Base-by-base conservation (phyloP, 2,888 invertebrate genomes). In the Eilema depressum region DNA sequence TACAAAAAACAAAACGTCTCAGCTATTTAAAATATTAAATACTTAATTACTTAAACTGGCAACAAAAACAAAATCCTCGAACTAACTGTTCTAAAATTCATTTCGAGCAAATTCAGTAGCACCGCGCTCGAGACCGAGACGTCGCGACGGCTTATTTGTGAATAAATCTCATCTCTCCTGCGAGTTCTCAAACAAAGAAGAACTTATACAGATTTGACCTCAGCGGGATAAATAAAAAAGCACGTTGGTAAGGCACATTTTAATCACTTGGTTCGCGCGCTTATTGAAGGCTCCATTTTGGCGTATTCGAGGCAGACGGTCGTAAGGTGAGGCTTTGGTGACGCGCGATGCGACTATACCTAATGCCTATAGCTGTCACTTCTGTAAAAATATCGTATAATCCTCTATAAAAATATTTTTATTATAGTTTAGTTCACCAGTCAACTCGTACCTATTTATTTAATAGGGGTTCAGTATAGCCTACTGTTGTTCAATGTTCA, bases 271-370 rank as follows among this genome's bases (percentile, higher is more conserved):
- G 69, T 70, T 80, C 79, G 63, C 78, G 79, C 79, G 67, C 74
- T 74, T 83, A 83, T 83, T 85, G 87, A 87, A 82, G 84, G 79
- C 85, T 86, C 83, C 84, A 86, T 87, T 86, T 85, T 79, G 82
- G 84, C 78, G 82, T 76, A 75, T 80, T 84, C 77, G 76, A 84
- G 75, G 74, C 71, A 76, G 78, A 71, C 78, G 69, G 73, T 70
- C 60, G 20, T 25, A 28, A 57, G 74, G 8, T 60, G 65, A 10
- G 75, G 63, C 4, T 66, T 63, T 41, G 1, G 74, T 73, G 67
- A 26, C n/a, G 25, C 47, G 70, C 63, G 12, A 63, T 63, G 63
- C 37, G 26, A 11, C 26, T 70, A 0, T 23, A 10, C 4, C 0
- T 26, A 12, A 0, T 23, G 5, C 4, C 0, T 26, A 12, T 33